phyloP scores from a whole-genome alignment of 1,140 invertebrate species.

The Brachionus plicatilis region DNA sequence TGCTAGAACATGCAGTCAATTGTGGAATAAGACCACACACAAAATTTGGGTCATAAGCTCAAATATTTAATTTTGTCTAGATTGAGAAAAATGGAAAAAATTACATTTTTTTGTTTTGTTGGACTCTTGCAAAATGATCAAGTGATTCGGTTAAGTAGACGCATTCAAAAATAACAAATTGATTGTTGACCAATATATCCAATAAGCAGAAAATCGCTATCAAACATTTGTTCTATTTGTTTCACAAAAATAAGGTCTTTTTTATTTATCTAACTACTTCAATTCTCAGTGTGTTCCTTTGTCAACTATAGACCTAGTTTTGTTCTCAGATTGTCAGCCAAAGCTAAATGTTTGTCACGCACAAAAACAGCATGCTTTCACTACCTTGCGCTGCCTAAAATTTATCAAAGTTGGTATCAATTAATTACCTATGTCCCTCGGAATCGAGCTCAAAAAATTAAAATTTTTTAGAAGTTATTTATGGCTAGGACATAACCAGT shows the following conservation, averaged over 20 bases:
- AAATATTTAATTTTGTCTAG: constrained; percentile 23
- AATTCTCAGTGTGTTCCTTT: not conserved
- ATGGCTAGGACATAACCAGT: too few species aligned
- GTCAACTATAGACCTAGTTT: not conserved
- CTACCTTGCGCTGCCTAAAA: not conserved
- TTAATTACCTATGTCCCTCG: too few species aligned
- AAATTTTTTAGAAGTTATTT: not conserved
- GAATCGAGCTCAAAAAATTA: not conserved
- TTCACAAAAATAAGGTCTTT: not conserved
- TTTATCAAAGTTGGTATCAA: too few species aligned
- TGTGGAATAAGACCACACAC: not conserved
- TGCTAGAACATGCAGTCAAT: not conserved
- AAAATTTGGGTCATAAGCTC: not conserved
- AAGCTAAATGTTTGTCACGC: not conserved
- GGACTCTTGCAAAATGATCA: not conserved
- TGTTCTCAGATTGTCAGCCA: not conserved
- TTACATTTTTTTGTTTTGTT: not conserved
- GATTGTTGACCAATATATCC: constrained; percentile 21
- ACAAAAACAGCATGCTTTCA: not conserved
- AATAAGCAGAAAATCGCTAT: constrained; percentile 2
- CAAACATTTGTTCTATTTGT: not conserved
- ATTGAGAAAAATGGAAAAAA: not conserved
- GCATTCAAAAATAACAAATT: constrained; percentile 4
- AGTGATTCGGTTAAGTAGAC: constrained; percentile 4
- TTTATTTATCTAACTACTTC: not conserved